These are phyloP conservation scores for Temnothorax rugatulus DNA, from an alignment of 2,888 invertebrate genomes.

Conservation along the genomic window DNA sequence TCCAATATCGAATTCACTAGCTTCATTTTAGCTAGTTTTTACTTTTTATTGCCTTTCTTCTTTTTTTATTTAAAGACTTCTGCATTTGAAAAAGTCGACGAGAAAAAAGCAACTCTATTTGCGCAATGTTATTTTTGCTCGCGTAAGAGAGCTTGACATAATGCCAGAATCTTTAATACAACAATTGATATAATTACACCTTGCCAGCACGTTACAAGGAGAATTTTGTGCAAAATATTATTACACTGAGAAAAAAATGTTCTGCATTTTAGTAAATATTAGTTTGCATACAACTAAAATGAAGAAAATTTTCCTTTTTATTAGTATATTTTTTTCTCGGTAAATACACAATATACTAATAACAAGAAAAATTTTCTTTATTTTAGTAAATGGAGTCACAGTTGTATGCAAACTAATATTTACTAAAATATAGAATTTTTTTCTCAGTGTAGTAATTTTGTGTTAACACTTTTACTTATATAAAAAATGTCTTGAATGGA, in stretches of 20 bases:
- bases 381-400: no score
- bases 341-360: no score
- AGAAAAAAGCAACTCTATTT: slow-evolving; percentile 6
- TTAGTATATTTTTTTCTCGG: no score
- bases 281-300: no score
- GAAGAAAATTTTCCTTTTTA: no score
- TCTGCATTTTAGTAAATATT: no score
- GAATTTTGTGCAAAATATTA: slow-evolving; percentile 13
- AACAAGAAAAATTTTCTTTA: no score
- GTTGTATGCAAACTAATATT: no score
- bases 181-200: background rate
- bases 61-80: slow-evolving; percentile 16
- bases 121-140: background rate
- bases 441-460: background rate
- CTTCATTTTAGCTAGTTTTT: slow-evolving; percentile 7
- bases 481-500: background rate
- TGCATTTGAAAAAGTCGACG: background rate
- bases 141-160: background rate
- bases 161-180: background rate
- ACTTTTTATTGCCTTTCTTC: background rate
- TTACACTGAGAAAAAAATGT: background rate
- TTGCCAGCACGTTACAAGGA: background rate
- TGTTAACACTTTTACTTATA: slow-evolving; percentile 4
- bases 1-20: slow-evolving; percentile 30
- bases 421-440: no score